Evolutionary conservation across 2,113 vertebrate genomes (phyloP).

Genomic region (Dicrurus megarhynchus): DNA sequence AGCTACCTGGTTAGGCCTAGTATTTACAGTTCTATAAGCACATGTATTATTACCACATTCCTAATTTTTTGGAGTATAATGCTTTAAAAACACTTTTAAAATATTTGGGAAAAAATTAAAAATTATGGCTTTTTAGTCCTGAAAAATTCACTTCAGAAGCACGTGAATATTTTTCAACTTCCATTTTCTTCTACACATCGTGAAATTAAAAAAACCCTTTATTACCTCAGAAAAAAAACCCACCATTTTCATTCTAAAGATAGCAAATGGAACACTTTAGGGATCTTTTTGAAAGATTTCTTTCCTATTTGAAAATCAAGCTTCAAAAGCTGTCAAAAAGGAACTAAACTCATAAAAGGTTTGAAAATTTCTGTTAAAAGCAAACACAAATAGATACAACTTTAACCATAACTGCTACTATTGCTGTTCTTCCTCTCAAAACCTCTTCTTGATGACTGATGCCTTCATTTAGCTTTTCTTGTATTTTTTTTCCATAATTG

Average conservation of each 20-base stretch:
- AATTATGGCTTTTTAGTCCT: neutral
- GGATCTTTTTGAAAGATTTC: neutral
- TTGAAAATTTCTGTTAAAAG: neutral
- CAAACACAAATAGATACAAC: neutral
- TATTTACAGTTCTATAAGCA: neutral
- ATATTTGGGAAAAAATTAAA: rapidly evolving
- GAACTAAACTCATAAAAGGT: neutral
- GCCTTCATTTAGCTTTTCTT: neutral
- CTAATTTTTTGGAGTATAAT: neutral
- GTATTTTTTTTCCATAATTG: neutral
- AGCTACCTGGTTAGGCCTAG: neutral
- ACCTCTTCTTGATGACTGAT: neutral
- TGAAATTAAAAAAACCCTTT: neutral
- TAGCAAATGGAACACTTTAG: neutral
- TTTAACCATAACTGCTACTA: neutral
- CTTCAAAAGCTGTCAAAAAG: neutral
- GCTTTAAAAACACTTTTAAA: neutral
- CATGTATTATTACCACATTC: neutral
- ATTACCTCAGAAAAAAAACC: neutral
- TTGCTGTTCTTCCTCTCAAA: neutral
- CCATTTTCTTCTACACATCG: neutral
- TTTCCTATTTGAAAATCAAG: neutral
- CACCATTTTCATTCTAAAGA: neutral
- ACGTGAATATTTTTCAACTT: neutral
- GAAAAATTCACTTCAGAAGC: neutral